phyloP scores from a whole-genome alignment of 2,113 vertebrate genomes.

The Mastomys natalensis region DNA sequence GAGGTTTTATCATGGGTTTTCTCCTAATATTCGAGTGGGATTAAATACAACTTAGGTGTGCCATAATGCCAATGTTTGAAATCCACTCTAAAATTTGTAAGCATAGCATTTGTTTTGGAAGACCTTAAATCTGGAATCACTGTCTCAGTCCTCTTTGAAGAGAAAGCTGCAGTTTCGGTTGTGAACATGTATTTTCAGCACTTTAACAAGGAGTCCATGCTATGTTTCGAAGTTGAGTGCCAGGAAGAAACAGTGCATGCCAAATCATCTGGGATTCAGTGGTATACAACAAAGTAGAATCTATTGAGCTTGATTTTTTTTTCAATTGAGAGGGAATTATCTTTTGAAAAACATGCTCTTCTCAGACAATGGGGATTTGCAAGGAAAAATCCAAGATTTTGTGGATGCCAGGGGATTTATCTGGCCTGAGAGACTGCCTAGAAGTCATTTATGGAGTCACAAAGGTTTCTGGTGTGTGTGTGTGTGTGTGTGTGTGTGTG shows the following conservation, averaged over 20 bases:
- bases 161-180: conserved; percentile 47
- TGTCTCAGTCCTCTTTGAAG: conserved; percentile 44
- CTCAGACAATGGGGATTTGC: conserved; percentile 41
- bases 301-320: neutral
- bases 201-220: neutral
- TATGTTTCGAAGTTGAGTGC: conserved; percentile 32
- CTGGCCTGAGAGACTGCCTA: neutral
- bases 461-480: neutral
- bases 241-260: neutral
- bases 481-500: neutral
- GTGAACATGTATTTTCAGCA: conserved; percentile 37
- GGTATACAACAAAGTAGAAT: neutral
- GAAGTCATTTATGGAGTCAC: neutral
- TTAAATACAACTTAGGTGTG: neutral
- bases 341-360: conserved; percentile 41
- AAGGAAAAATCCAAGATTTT: conserved; percentile 16
- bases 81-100: neutral
- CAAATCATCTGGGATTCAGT: conserved; percentile 28
- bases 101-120: conserved; percentile 33
- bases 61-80: neutral
- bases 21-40: neutral
- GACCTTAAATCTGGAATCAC: conserved; percentile 20
- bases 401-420: neutral
- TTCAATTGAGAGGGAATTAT: conserved; percentile 49
- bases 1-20: neutral